Evolutionary conservation across 1,140 invertebrate genomes (phyloP).

Genomic region (Acyrthosiphon pisum): DNA sequence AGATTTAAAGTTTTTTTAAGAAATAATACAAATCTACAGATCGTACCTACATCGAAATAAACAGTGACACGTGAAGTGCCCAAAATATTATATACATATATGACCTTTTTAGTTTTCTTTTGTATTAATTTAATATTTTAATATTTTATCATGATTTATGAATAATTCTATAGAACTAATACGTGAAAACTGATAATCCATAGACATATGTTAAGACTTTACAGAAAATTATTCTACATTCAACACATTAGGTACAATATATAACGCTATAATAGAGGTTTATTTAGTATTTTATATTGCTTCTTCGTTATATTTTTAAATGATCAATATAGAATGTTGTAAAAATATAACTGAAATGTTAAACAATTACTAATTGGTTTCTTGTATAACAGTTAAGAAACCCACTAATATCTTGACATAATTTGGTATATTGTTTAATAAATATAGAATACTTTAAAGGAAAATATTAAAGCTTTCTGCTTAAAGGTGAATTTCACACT

Average conservation of each 20-base stretch:
- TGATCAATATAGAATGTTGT: background rate
- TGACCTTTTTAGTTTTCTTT: background rate
- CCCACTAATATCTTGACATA: background rate
- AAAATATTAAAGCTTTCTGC: background rate
- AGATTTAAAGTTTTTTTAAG: background rate
- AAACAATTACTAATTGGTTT: background rate
- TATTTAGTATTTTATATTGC: background rate
- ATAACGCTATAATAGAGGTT: background rate
- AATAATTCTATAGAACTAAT: background rate
- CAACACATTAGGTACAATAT: background rate
- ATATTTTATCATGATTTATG: background rate
- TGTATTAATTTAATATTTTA: background rate
- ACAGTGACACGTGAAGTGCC: background rate
- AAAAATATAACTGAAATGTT: background rate
- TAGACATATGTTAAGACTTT: background rate
- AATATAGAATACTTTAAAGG: constrained; percentile 13
- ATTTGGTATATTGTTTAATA: background rate
- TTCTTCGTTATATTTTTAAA: background rate
- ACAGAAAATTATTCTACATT: background rate
- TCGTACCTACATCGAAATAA: background rate
- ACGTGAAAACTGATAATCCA: background rate
- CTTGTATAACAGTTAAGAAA: background rate
- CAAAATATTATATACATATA: background rate
- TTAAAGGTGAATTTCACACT: background rate
- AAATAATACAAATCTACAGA: background rate